Evolutionary conservation across 2,113 vertebrate genomes (phyloP).

Genomic region (Microtus oregoni): DNA sequence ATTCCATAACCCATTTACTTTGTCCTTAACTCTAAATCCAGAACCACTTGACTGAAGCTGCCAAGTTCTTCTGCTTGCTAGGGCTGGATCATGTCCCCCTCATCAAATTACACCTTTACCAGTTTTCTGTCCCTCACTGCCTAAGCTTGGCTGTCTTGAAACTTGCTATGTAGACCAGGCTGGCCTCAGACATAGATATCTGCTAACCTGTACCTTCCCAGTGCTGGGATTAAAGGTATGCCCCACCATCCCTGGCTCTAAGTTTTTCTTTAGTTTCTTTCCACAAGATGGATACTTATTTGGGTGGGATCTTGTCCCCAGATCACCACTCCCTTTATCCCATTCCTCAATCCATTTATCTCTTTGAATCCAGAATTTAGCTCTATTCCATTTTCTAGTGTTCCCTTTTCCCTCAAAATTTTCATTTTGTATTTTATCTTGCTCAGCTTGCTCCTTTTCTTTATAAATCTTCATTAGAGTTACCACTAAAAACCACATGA

Average conservation of each 20-base stretch:
- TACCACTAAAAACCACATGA: not conserved
- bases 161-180: not conserved
- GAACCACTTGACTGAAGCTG: not conserved
- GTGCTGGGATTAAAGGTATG: not conserved
- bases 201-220: not conserved
- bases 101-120: not conserved
- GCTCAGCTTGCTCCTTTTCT: not conserved
- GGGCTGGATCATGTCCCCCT: not conserved
- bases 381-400: not conserved
- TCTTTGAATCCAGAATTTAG: not conserved
- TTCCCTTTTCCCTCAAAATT: not conserved
- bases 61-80: not conserved
- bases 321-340: not conserved
- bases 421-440: not conserved
- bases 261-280: not conserved
- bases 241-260: not conserved
- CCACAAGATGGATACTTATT: not conserved
- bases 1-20: not conserved
- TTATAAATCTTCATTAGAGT: not conserved
- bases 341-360: not conserved
- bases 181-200: not conserved
- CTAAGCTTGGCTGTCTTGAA: not conserved
- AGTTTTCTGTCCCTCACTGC: not conserved
- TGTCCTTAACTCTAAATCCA: not conserved
- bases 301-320: not conserved